A percentile compares a stretch with the other conserved stretches of the same genome.
Evolutionary conservation across 2,888 invertebrate species (phyloP).

Genomic region (Hypselothyrea guttata): DNA sequence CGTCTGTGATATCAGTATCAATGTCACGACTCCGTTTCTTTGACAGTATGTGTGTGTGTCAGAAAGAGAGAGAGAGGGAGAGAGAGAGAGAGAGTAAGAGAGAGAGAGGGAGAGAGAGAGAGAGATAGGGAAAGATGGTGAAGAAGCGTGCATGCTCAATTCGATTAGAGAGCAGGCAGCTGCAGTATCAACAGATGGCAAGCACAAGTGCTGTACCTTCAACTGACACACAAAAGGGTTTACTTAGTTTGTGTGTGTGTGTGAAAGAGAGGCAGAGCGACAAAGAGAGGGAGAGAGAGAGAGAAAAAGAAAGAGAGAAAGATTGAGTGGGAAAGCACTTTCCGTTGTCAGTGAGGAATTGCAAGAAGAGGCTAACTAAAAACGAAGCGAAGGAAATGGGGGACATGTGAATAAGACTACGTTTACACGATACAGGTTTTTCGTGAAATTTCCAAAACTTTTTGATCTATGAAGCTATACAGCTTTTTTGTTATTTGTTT

Average conservation of each 20-base stretch:
- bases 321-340: slow-evolving; percentile 53
- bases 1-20: slow-evolving; percentile 22
- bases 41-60: slow-evolving; percentile 24
- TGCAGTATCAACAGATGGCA: slow-evolving; percentile 31
- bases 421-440: too few relatives aligned
- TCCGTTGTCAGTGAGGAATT: slow-evolving; percentile 55
- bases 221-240: neutral
- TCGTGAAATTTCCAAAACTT: too few relatives aligned
- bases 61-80: too few relatives aligned
- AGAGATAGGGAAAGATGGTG: too few relatives aligned
- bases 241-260: slow-evolving; percentile 3
- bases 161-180: neutral
- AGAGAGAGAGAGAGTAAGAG: too few relatives aligned
- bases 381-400: slow-evolving; percentile 8
- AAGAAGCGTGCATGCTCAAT: neutral
- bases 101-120: too few relatives aligned
- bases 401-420: neutral
- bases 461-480: too few relatives aligned
- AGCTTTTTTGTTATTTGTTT: too few relatives aligned
- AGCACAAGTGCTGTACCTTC: neutral
- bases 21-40: slow-evolving; percentile 8
- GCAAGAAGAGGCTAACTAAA: slow-evolving; percentile 46
- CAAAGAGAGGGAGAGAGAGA: too few relatives aligned
- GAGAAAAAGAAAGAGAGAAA: too few relatives aligned
- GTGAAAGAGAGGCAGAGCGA: too few relatives aligned